Conservation (phyloP, 2,888 invertebrate genomes). For the Cerceris rybyensis region DNA sequence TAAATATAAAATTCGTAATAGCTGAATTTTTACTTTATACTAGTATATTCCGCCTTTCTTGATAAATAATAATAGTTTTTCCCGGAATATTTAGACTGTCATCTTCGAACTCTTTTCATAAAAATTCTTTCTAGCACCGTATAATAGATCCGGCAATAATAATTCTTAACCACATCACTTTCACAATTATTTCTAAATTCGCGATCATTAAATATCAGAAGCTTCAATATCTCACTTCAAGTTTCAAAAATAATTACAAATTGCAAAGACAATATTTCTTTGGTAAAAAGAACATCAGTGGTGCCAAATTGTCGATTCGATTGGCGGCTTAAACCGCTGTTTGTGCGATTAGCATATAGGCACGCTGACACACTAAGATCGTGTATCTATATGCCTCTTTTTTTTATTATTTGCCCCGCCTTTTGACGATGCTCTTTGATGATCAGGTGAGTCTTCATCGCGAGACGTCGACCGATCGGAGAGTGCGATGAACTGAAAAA, state of each 20-base stretch:
- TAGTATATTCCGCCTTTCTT: not conserved
- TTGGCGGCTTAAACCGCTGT: constrained; percentile 46
- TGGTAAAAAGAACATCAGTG: constrained; percentile 23
- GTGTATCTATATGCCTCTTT: constrained; percentile 65
- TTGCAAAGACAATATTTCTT: constrained; percentile 9
- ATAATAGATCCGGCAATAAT: too few species aligned
- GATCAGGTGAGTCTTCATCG: not conserved
- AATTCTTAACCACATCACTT: too few species aligned
- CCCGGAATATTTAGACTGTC: too few species aligned
- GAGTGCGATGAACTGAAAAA: not conserved
- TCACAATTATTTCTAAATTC: too few species aligned
- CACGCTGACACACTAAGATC: constrained; percentile 79
- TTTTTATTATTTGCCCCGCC: constrained; percentile 22
- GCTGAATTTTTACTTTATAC: not conserved
- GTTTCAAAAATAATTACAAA: constrained; percentile 47
- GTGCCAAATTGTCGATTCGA: constrained; percentile 32
- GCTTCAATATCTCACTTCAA: not conserved
- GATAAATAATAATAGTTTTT: too few species aligned
- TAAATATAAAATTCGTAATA: not conserved
- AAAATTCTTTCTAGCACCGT: too few species aligned
- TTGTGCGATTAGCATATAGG: constrained; percentile 77
- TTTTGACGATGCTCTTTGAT: not conserved
- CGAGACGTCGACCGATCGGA: constrained; percentile 6
- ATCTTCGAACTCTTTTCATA: too few species aligned
- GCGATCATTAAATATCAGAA: too few species aligned